Evolutionary conservation across 2,113 vertebrate genomes (phyloP).

Genomic region (Etia nguti): DNA sequence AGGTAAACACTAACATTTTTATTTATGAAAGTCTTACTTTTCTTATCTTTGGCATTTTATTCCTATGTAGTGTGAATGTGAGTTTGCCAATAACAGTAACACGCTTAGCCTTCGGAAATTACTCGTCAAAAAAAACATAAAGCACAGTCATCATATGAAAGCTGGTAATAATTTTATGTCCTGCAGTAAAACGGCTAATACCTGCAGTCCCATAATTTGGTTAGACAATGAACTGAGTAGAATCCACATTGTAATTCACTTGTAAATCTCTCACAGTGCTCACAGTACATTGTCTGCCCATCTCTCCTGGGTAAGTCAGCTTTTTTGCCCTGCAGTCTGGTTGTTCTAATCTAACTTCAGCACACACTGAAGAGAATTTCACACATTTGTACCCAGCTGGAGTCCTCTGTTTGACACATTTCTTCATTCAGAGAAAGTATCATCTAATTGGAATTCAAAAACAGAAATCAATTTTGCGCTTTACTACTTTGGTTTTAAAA

Average conservation of each 20-base stretch:
- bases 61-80: background rate
- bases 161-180: background rate
- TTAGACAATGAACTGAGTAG: background rate
- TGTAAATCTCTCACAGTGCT: background rate
- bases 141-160: background rate
- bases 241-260: background rate
- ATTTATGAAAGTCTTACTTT: background rate
- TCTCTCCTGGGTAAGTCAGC: background rate
- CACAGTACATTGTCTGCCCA: background rate
- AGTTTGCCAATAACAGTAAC: background rate
- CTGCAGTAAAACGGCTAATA: background rate
- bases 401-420: conserved; percentile 14
- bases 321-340: background rate
- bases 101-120: background rate
- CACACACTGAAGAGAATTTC: background rate
- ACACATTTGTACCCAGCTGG: background rate
- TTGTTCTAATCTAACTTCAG: conserved; percentile 16
- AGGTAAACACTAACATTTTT: background rate
- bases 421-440: conserved; percentile 41
- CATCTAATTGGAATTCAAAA: conserved; percentile 32
- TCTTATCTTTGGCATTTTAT: background rate
- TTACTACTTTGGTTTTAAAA: conserved; percentile 39
- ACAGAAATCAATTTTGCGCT: conserved; percentile 53
- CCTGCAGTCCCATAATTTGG: background rate
- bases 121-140: background rate